Evolutionary conservation across 2,113 vertebrate species (phyloP), one percentile per base, ranked within the genome.

Genomic region (Elachura formosa): DNA sequence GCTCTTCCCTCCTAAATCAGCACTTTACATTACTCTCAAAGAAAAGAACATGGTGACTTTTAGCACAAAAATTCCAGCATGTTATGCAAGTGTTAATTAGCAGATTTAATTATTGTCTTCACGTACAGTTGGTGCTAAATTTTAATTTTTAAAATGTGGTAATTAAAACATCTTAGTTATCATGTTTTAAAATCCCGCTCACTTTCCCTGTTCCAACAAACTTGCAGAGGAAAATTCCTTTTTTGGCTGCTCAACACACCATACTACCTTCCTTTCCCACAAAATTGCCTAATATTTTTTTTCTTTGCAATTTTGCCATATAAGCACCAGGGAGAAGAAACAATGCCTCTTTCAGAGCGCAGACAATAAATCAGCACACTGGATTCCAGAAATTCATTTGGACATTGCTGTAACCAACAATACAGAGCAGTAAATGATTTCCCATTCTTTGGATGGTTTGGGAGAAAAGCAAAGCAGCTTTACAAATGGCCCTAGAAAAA

Each of bases 331-430:
- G 64, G 82, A 90, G 48, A 77, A 88, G 90, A 92, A 67, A 95
- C 94, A 97, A 96, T 96, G 93, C 72, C 63, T 93, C 94, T 96
- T 96, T 94, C 93, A 96, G 93, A 93, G 85, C 80, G 85, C 21
- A 71, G 61, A 95, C 87, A 96, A 96, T 91, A 96, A 95, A 96
- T 95, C 93, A 97, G 82, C 0, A 1, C 71, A 61, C 12, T 79
- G 91, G 84, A 94, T 96, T 97, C 95, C 96, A 96, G 94, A 96
- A 96, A 96, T 96, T 93, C 87, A 89, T 89, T 87, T 85, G 91
- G 89, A 96, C 75, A 80, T 48, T 87, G 75, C 91, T 4, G 8
- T 56, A 89, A 87, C 87, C 88, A 97, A 96, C 75, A 97, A 96
- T 90, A 85, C 63, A 91, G 88, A 90, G 41, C 76, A 93, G 90